Percentiles rank a stretch among this genome's conserved stretches.
These are phyloP conservation scores for Anableps anableps DNA, from an alignment of 2,797 vertebrate genomes.

Conservation along the genomic window DNA sequence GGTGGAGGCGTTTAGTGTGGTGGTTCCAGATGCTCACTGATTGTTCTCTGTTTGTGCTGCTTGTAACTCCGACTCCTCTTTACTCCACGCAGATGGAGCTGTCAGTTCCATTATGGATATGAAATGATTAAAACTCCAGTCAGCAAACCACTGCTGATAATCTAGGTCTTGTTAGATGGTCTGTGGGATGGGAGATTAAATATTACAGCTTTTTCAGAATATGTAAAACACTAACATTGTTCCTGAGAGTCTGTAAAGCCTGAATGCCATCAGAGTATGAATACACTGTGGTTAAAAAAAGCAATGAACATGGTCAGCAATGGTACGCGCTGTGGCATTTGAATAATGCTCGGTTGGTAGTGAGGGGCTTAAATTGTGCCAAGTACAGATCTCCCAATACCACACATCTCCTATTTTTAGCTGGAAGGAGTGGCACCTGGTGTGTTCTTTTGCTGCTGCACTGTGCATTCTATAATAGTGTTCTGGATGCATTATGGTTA, in stretches of 20 bases:
- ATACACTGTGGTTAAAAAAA: background rate
- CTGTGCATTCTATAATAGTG: background rate
- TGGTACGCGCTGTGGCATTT: background rate
- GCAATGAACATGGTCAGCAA: background rate
- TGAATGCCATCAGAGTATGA: background rate
- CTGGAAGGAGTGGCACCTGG: background rate
- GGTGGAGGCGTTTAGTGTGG: constrained; percentile 18
- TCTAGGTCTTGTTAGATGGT: constrained; percentile 51
- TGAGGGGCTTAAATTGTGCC: background rate
- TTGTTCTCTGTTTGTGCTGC: constrained; percentile 65
- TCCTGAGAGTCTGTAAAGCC: background rate
- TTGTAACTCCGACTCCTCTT: constrained; percentile 51
- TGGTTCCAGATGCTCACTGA: constrained; percentile 70
- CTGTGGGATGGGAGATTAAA: constrained; percentile 55
- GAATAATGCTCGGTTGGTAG: background rate
- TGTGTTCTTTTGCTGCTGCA: background rate
- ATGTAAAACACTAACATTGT: constrained; percentile 10
- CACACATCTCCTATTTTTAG: too few relatives aligned
- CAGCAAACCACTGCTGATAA: constrained; percentile 58
- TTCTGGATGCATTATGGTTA: background rate
- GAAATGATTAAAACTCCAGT: constrained; percentile 72
- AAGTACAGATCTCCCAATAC: background rate
- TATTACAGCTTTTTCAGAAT: constrained; percentile 10
- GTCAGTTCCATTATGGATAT: constrained; percentile 70
- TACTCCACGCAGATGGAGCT: constrained; percentile 76